Evolutionary conservation across 2,888 invertebrate species (phyloP), one percentile per base, ranked within the genome.

Genomic region (Cheilosia pagana): DNA sequence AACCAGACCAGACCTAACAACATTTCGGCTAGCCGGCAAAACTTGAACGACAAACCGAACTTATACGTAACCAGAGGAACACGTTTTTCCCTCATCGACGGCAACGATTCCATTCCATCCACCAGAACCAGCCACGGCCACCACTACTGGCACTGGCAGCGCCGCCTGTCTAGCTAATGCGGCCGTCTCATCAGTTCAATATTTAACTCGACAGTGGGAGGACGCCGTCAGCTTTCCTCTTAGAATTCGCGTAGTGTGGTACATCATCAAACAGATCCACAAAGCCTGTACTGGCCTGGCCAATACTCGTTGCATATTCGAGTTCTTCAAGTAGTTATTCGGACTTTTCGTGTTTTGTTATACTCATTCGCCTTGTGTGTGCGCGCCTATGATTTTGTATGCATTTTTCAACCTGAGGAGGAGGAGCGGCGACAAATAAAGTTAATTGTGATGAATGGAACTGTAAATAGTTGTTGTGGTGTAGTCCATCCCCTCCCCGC

Each of bases 1-100:
- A 85, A 81, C 75, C 81, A 71, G 31, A 81, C 74, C 70, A 85
- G 81, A 81, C 83, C 85, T 76, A 85, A 79, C 81, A 85, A 85
- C 85, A 85, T 81, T 67, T 81, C n/a, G 65, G 81, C 71, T 71
- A 81, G 85, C 85, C 85, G 85, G 85, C 85, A 71, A 85, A 85
- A 85, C 85, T 85, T 85, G 85, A 65, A 85, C 81, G 55, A 14
- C 75, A 85, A 79, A 85, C 75, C 79, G 75, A 60, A 79, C 75
- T 70, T 85, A 71, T 65, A 85, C 79, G 85, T 76, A 81, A 85
- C 85, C 85, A 85, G 85, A 85, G 85, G 81, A 85, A 85, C 85
- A 85, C 81, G 85, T 85, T 85, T 85, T 78, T 75, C 70, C 77
- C 63, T 75, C 28, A 53, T 75, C 43, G 53, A 3, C 35, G 12